A percentile compares a stretch with the other conserved stretches of the same genome.
phyloP scores from a whole-genome alignment of 2,888 invertebrate genomes.

The Opisthograptis luteolata region DNA sequence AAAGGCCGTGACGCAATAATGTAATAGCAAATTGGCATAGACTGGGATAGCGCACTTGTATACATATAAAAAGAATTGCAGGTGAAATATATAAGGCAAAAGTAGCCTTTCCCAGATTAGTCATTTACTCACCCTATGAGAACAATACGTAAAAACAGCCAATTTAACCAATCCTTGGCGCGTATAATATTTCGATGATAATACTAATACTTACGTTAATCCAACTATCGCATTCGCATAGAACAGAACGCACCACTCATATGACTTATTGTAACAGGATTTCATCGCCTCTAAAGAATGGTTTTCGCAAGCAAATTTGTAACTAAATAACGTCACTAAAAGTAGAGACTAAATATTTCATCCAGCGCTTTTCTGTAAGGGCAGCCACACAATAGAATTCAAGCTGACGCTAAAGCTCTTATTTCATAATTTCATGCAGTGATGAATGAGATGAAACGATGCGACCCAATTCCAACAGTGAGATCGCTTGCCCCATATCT shows the following conservation, averaged over 20 bases:
- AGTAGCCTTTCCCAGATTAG: no score
- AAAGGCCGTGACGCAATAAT: conserved; percentile 34
- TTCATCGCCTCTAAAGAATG: no score
- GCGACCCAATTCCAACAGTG: conserved; percentile 36
- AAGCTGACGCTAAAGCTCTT: conserved; percentile 29
- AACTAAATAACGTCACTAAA: conserved; percentile 16
- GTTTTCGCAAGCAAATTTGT: no score
- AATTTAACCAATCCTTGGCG: no score
- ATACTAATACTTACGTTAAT: no score
- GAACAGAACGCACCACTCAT: no score
- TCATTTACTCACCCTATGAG: no score
- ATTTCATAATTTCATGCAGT: conserved; percentile 36
- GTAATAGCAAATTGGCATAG: conserved; percentile 31
- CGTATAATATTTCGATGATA: no score
- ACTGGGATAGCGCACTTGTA: conserved; percentile 14
- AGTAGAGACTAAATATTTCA: conserved; percentile 23
- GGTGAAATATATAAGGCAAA: no score
- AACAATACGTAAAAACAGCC: no score
- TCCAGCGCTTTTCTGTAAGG: conserved; percentile 22
- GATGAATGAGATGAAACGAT: conserved; percentile 36
- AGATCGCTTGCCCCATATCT: conserved; percentile 37
- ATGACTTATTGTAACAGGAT: no score
- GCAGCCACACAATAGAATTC: conserved; percentile 29
- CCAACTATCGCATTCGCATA: no score
- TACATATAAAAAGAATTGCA: conserved; percentile 2